Base-by-base conservation (phyloP, 1,140 invertebrate genomes). In the Coelopa frigida region DNA sequence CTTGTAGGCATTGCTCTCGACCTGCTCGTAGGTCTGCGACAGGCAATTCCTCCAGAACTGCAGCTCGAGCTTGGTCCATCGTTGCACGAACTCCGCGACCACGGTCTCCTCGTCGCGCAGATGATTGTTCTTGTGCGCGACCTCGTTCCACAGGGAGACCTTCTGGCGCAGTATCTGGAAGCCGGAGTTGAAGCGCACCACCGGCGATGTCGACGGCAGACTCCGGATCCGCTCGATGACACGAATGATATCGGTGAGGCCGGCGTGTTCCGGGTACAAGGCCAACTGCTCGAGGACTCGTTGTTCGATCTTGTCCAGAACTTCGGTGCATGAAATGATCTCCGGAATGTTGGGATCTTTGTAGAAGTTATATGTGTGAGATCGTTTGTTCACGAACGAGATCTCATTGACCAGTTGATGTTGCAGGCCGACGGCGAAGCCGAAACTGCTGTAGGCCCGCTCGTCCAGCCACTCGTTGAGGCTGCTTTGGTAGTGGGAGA, bases 31-130 rank as follows among this genome's bases (percentile, higher is more conserved):
- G 3, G 80, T 68, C 47, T 77, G 76, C 39, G 81, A 77, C 0
- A 94, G 69, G 40, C 84, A 83, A 58, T 84, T 78, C 51, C 85
- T 86, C 91, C 92, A 95, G 53, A 81, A 80, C 24, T 78, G 78
- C 36, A 99, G 75, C 70, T 99, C 96, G 3, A 95, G 62, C 69
- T 89, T 87, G 44, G 94, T 79, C 94, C 94, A 99, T 21, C 80
- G 75, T 35, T 96, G 82, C 33, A 98, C 87, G 53, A 89, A 80
- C 44, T 84, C 73, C 3, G 85, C 87, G 1, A 98, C 70, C 32
- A 76, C 72, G 15, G 79, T 65, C 8, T 88, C 76, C 46, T 88
- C 73, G 0, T 80, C 74, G 0, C 78, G 73, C 57, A 99, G 68
- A 47, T 87, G 91, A 24, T 97, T 89, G 3, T 82, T 83, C 51